Conservation (phyloP, 2,888 invertebrate genomes). For the Hypena proboscidalis region DNA sequence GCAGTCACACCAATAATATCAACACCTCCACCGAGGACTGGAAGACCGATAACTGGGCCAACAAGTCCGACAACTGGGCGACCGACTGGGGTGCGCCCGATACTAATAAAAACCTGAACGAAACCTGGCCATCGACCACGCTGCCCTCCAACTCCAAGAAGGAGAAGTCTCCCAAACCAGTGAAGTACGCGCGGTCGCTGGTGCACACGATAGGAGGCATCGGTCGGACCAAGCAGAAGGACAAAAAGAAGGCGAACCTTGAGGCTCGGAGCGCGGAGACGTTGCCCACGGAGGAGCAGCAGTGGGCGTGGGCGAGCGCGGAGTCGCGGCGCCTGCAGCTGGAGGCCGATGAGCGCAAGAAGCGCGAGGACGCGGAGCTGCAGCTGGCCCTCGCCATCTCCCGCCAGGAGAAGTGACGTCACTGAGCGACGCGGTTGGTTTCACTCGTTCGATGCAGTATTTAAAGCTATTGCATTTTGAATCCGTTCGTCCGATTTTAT, state of each 20-base stretch:
- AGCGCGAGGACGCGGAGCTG: constrained; percentile 89
- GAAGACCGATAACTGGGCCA: constrained; percentile 65
- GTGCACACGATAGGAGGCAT: constrained; percentile 81
- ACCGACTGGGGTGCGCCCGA: constrained; percentile 61
- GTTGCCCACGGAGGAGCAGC: constrained; percentile 87
- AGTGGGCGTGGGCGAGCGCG: constrained; percentile 90
- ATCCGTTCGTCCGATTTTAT: constrained; percentile 5
- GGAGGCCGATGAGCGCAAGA: constrained; percentile 84
- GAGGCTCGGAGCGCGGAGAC: constrained; percentile 55
- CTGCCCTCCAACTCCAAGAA: constrained; percentile 72
- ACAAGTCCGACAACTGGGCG: constrained; percentile 64
- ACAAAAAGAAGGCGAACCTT: constrained; percentile 61
- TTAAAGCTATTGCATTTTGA: constrained; percentile 10
- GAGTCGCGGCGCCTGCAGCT: constrained; percentile 88
- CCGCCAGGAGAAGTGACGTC: constrained; percentile 72
- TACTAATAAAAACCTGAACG: constrained; percentile 70
- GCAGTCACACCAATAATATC: constrained; percentile 39
- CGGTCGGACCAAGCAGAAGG: constrained; percentile 64
- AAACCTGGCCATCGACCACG: constrained; percentile 76
- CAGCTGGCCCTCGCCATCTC: constrained; percentile 90
- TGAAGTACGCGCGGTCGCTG: constrained; percentile 75
- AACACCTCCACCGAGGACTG: constrained; percentile 49
- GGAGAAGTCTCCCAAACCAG: constrained; percentile 79
- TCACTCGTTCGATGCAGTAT: constrained; percentile 8
- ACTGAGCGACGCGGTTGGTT: neutral